Evolutionary conservation across 2,888 invertebrate genomes (phyloP), one percentile per base, ranked within the genome.

Genomic region (Neria commutata): DNA sequence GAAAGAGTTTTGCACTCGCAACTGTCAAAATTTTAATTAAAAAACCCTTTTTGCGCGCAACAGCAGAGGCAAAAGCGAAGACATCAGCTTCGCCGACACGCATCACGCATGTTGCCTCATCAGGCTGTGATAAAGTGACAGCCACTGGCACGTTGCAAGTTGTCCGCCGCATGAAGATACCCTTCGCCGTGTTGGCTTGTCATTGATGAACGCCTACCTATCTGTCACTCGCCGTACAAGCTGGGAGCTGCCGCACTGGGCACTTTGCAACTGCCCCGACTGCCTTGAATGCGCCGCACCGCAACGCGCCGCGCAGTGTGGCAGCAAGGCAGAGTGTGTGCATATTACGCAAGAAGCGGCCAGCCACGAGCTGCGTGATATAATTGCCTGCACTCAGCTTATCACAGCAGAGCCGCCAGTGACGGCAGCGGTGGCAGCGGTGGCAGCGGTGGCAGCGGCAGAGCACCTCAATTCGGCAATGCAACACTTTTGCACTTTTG

Each of bases 191-290:
- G 47, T 37, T 48, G 42, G 65, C 55, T 63, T 67, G 69, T 62
- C 68, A 69, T 67, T 69, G 68, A 71, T 71, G 70, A 69, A 69
- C 70, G 64, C 69, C 71, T 66, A 69, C 70, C 64, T 62, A 59
- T 55, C 65, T 64, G 53, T 60, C 51, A 60, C 53, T 57, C 21
- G 42, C 4, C 42, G 14, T 19, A 42, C 21, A 21, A 19, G 42
- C n/a, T n/a, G n/a, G n/a, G n/a, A n/a, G n/a, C n/a, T n/a, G n/a
- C n/a, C n/a, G n/a, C n/a, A n/a, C n/a, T n/a, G n/a, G n/a, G n/a
- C n/a, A n/a, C n/a, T n/a, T n/a, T n/a, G n/a, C n/a, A n/a, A n/a
- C n/a, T n/a, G n/a, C n/a, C n/a, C n/a, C n/a, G n/a, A n/a, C n/a
- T n/a, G n/a, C n/a, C n/a, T n/a, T n/a, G n/a, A n/a, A n/a, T n/a